Evolutionary conservation across 1,140 invertebrate species (phyloP).

Genomic region (Dendrolimus punctatus): DNA sequence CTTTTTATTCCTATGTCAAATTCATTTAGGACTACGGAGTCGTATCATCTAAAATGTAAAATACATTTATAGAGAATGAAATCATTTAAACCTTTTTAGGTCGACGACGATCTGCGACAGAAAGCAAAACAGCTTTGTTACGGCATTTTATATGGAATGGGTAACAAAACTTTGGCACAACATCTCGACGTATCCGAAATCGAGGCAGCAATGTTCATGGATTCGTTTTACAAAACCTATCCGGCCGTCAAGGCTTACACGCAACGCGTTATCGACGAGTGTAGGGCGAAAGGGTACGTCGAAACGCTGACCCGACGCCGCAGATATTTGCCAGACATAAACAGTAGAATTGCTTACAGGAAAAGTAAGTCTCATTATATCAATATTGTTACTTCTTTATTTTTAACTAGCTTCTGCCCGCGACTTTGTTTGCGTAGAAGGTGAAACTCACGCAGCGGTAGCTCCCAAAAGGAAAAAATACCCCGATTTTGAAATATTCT

Average conservation of each 20-base stretch:
- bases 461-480: too few relatives aligned
- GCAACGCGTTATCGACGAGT: constrained; percentile 77
- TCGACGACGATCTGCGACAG: constrained; percentile 83
- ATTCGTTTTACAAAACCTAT: constrained; percentile 88
- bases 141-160: constrained; percentile 99
- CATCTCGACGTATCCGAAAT: constrained; percentile 84
- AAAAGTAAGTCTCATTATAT: constrained; percentile 51
- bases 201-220: constrained; percentile 86
- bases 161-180: constrained; percentile 86
- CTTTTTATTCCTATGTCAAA: too few relatives aligned
- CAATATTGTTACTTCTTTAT: constrained; percentile 2
- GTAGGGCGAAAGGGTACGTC: constrained; percentile 83
- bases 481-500: too few relatives aligned
- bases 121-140: constrained; percentile 96
- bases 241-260: constrained; percentile 82
- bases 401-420: neutral
- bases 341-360: constrained; percentile 73
- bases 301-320: constrained; percentile 86
- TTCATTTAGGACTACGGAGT: too few relatives aligned
- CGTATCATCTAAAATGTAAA: neutral
- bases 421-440: neutral
- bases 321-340: constrained; percentile 86
- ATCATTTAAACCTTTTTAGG: constrained; percentile 56
- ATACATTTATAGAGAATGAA: neutral
- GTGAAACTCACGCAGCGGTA: neutral